Evolutionary conservation across 2,113 vertebrate genomes (phyloP).

Genomic region (Litocranius walleri): DNA sequence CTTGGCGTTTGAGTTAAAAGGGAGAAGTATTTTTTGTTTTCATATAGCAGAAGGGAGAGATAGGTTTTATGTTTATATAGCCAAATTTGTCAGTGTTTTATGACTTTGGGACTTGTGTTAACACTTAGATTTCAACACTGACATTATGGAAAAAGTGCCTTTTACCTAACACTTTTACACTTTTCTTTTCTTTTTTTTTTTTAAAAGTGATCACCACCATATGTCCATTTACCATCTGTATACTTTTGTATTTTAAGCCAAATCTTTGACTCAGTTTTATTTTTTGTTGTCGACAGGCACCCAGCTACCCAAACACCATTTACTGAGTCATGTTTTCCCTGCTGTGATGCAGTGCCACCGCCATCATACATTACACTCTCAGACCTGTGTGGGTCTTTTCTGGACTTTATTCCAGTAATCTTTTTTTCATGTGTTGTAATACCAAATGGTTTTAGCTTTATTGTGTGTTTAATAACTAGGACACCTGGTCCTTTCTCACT

Average conservation of each 20-base stretch:
- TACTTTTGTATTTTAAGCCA: not conserved
- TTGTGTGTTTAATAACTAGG: not conserved
- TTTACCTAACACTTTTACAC: not conserved
- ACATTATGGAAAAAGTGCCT: not conserved
- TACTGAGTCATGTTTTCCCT: not conserved
- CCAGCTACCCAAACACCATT: not conserved
- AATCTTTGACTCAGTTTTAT: not conserved
- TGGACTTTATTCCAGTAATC: not conserved
- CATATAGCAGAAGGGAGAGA: not conserved
- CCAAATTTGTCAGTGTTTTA: not conserved
- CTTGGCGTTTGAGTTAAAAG: not conserved
- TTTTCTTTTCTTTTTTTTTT: not conserved
- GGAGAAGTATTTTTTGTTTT: not conserved
- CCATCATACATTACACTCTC: accelerated
- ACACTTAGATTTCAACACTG: not conserved
- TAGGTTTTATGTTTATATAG: not conserved
- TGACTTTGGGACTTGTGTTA: not conserved
- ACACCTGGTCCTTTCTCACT: not conserved
- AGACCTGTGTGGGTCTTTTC: not conserved
- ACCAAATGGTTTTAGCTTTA: not conserved
- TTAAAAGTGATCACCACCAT: not conserved
- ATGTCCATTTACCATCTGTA: not conserved
- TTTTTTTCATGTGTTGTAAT: no score
- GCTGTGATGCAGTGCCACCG: no score
- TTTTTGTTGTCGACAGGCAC: not conserved